Base-by-base conservation (phyloP, 2,888 invertebrate species). In the Pilophorus perplexus region DNA sequence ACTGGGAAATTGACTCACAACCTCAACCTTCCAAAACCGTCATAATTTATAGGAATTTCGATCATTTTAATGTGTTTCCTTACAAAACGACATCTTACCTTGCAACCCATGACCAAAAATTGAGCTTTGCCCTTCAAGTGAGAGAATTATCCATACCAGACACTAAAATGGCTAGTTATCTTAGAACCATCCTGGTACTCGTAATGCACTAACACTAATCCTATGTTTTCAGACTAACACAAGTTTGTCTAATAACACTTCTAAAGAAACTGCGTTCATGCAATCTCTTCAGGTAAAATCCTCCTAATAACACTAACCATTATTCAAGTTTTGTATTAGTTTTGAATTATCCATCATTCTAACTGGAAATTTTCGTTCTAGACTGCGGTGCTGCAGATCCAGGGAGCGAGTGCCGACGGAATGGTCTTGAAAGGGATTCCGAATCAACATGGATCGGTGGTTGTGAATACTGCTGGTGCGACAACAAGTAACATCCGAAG, bases 331-430 rank as follows among this genome's bases (percentile, higher is more conserved):
- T n/a, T n/a, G n/a, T n/a, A n/a, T n/a, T n/a, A n/a, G n/a, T n/a
- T n/a, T n/a, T n/a, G n/a, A n/a, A n/a, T n/a, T n/a, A n/a, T n/a
- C n/a, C 33, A 33, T 12, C 33, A 33, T 6, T 33, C 12, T 33
- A 33, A 33, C 46, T 57, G 16, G 20, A 50, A n/a, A n/a, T n/a
- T 22, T 38, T 23, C 44, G 40, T 71, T 71, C 27, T 71, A 74
- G 72, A 74, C 73, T 28, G 73, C 73, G 14, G 74, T 74, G 42
- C 64, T 73, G 27, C 73, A 73, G 55, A 69, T 73, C 28, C 59
- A 57, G 23, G 68, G 65, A 16, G 57, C 69, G 6, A 66, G 70
- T 64, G 65, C 72, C 6, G 74, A 73, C 62, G 73, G 73, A 6
- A 68, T 73, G 38, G 70, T 74, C 20, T 68, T 74, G 38, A 74